Evolutionary conservation across 2,888 invertebrate genomes (phyloP), one percentile per base, ranked within the genome.

Genomic region (Metacarcinus magister): DNA sequence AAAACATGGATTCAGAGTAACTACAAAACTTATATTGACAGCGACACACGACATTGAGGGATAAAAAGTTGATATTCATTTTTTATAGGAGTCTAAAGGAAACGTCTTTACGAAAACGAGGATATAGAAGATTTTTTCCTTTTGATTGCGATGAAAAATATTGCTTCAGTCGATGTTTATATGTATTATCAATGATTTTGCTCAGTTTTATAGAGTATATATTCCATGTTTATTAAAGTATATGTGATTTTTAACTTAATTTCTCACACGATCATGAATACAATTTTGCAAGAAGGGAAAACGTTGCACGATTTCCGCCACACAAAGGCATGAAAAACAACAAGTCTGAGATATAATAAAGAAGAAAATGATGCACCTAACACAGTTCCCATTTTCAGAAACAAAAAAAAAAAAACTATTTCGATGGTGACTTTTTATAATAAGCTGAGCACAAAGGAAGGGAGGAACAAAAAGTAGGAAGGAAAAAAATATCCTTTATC

Each of bases 401-500:
- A n/a, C 5, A 7, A 67, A 67, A 67, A 67, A n/a, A 54, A 67
- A 67, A 23, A 67, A 5, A 5, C 67, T 67, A 67, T 67, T 67
- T 32, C 32, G 82, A 5, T 32, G 82, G 82, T 82, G 82, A 82
- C 82, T 82, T 82, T 82, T 82, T 82, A 82, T 82, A 82, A 82
- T 32, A 82, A 28, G 32, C 8, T 82, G 82, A 82, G 10, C 82
- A 82, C 82, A 82, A 82, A 82, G 82, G 82, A 82, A 82, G 82
- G 32, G 82, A 82, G 82, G 82, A 28, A 82, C 82, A 82, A 82
- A 32, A 82, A 32, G 28, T 7, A 7, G 7, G 90, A 16, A 32
- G n/a, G 46, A 90, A n/a, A 90, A 46, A 46, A 90, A 46, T 67
- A 28, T 4, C 82, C 82, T 82, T 82, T 82, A 82, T 82, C 82